Evolutionary conservation across 2,888 invertebrate genomes (phyloP).

Genomic region (Apamea monoglypha): DNA sequence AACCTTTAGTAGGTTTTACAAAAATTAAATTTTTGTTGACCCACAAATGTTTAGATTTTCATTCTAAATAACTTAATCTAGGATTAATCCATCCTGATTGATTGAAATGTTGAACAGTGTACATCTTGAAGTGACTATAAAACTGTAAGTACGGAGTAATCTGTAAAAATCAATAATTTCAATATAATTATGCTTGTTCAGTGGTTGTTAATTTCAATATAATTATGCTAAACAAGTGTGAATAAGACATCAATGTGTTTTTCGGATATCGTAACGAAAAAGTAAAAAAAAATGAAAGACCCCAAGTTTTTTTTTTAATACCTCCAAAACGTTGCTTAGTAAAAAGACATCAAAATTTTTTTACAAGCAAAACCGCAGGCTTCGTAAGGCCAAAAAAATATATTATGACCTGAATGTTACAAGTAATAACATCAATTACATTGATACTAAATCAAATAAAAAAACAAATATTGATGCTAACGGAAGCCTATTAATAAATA

Average conservation of each 20-base stretch:
- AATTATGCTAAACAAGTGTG: no score
- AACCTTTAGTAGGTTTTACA: background rate
- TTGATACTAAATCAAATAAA: conserved; percentile 21
- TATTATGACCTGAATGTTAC: conserved; percentile 14
- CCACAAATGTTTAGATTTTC: background rate
- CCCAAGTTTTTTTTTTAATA: no score
- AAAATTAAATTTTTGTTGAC: background rate
- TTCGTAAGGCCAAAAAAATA: background rate
- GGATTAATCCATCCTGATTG: background rate
- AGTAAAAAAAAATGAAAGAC: no score
- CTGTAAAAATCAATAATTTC: no score
- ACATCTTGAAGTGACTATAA: background rate
- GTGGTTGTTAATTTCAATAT: no score
- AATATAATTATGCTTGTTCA: no score
- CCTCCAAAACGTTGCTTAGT: background rate
- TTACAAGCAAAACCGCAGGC: background rate
- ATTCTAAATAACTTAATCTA: background rate
- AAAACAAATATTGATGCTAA: conserved; percentile 46
- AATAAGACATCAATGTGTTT: background rate
- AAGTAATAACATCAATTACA: conserved; percentile 31
- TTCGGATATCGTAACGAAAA: background rate
- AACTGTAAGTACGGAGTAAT: background rate
- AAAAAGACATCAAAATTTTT: background rate
- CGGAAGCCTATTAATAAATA: conserved; percentile 51
- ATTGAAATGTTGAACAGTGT: background rate